Evolutionary conservation across 1,140 invertebrate genomes (phyloP), one percentile per base, ranked within the genome.

Genomic region (Drosophila novamexicana): DNA sequence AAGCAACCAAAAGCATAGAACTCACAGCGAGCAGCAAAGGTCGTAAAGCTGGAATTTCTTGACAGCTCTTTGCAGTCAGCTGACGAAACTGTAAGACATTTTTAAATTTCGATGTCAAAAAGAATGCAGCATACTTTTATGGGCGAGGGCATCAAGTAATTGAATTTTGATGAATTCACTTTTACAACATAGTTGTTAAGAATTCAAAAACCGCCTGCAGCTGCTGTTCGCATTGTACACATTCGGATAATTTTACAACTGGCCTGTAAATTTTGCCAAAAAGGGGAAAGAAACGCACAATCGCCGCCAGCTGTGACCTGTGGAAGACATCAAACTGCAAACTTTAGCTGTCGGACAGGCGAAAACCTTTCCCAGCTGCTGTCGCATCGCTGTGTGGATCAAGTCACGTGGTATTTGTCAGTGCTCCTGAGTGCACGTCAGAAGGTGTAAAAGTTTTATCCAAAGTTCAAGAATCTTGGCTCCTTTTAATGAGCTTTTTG

Each of bases 401-500:
- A 67, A 76, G 82, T 86, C 81, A 72, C 86, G 82, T 88, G 75
- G 70, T 81, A 85, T 56, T 67, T 65, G 40, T 54, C 44, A 61
- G 39, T 56, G 42, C 67, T 40, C 39, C 22, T 53, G 44, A 53
- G 79, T 79, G 70, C 81, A 75, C 75, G 53, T 75, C 59, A 75
- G 58, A 72, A 82, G 83, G 70, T 88, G 83, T 63, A 50, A 64
- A 86, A 88, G 64, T 86, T 85, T 69, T 64, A 59, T 34, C 42
- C 37, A 65, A 75, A 88, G 40, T 64, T 81, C 75, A 69, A 59
- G 53, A 47, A 54, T 76, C 59, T 69, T 61, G 79, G 70, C 68
- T 72, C 53, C 68, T 85, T 85, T 86, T 82, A 85, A 85, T 85
- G 82, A 85, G 81, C 78, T 86, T 88, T 84, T 81, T 68, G 74